Conservation (phyloP, 2,797 vertebrate genomes). For the Lophotriccus pileatus region DNA sequence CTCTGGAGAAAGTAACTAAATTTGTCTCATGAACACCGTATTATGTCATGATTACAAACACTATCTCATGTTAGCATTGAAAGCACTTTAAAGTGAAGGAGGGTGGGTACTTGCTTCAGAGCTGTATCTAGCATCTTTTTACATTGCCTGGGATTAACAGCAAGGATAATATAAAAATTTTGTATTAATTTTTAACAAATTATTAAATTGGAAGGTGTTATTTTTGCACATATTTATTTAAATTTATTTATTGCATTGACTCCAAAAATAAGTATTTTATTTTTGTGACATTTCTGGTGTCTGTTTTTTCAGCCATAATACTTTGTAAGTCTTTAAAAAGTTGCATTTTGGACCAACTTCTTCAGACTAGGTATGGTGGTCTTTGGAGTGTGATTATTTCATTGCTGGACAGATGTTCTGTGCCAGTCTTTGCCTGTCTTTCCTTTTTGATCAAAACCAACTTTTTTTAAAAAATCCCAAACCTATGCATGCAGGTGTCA, state of each 20-base stretch:
- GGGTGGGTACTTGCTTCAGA: not conserved
- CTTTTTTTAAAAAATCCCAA: not conserved
- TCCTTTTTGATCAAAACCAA: not conserved
- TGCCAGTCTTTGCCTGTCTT: not conserved
- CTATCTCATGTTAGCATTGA: not conserved
- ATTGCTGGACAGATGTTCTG: not conserved
- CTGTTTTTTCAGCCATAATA: not conserved
- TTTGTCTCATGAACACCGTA: not conserved
- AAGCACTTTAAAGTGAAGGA: not conserved
- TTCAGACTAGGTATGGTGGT: not conserved
- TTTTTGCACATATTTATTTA: not conserved
- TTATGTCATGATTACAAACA: not conserved
- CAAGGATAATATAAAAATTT: not conserved
- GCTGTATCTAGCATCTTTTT: not conserved
- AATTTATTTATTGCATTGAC: not conserved
- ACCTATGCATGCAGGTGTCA: not conserved
- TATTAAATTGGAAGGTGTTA: not conserved
- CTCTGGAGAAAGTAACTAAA: not conserved
- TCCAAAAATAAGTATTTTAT: not conserved
- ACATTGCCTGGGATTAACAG: not conserved
- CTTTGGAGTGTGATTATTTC: not conserved
- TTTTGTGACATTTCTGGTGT: not conserved
- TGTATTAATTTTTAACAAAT: not conserved
- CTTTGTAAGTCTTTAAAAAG: not conserved
- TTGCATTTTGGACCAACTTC: not conserved